phyloP scores from a whole-genome alignment of 2,888 invertebrate genomes.

The Thysanoteuthis rhombus region DNA sequence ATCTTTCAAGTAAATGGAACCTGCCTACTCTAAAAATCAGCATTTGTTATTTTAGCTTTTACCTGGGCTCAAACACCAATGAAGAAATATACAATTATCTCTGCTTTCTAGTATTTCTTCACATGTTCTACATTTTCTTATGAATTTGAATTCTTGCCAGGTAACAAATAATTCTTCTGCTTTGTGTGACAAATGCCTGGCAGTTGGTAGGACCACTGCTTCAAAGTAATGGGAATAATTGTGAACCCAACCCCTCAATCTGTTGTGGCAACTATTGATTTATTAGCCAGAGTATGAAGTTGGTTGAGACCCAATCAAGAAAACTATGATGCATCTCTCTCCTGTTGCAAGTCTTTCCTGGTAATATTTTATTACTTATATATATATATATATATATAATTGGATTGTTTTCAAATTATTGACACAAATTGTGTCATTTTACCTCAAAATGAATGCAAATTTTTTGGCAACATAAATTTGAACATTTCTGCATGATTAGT shows the following conservation, averaged over 20 bases:
- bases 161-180: not conserved
- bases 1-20: too few species aligned
- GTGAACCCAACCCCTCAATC: not conserved
- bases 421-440: not conserved
- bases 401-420: not conserved
- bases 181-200: not conserved
- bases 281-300: not conserved
- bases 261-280: not conserved
- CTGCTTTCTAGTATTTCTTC: too few species aligned
- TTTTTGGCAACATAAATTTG: not conserved
- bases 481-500: not conserved
- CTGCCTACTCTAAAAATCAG: too few species aligned
- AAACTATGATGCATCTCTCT: not conserved
- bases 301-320: not conserved
- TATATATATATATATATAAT: too few species aligned
- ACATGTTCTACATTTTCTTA: too few species aligned
- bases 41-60: too few species aligned
- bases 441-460: not conserved
- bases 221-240: not conserved
- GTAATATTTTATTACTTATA: not conserved
- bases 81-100: too few species aligned
- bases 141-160: not conserved
- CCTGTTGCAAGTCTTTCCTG: not conserved
- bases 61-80: too few species aligned
- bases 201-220: not conserved